Conservation (phyloP, 1,140 invertebrate genomes). For the Drosophila sproati region DNA sequence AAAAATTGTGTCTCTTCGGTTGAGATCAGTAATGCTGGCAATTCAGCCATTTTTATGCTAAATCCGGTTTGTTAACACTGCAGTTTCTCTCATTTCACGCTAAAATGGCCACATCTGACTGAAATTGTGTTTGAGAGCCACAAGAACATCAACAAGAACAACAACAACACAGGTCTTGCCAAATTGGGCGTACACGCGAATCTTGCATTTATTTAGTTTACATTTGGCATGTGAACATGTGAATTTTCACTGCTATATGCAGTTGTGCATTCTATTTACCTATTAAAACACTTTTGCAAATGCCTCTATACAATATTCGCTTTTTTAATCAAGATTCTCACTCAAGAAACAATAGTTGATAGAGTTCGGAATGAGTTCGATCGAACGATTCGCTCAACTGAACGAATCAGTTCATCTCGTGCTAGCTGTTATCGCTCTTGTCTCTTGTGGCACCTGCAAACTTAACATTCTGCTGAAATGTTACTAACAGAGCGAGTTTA, state of each 20-base stretch:
- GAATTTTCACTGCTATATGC: not conserved
- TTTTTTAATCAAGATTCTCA: conserved; percentile 35
- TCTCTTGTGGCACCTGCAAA: not conserved
- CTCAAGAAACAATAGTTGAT: conserved; percentile 7
- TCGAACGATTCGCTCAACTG: conserved; percentile 9
- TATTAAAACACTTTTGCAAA: conserved; percentile 34
- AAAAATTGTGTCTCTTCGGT: conserved; percentile 50
- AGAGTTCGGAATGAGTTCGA: conserved; percentile 21
- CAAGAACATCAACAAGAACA: conserved; percentile 34
- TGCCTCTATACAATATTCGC: not conserved
- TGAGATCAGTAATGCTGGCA: conserved; percentile 26
- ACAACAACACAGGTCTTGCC: conserved; percentile 55
- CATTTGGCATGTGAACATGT: not conserved
- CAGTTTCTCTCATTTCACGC: conserved; percentile 17
- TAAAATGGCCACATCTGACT: conserved; percentile 31
- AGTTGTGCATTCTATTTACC: conserved; percentile 29
- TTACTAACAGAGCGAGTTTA: not conserved
- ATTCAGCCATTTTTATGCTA: conserved; percentile 28
- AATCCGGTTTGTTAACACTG: conserved; percentile 50
- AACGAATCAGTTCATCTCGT: conserved; percentile 17
- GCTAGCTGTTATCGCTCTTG: not conserved
- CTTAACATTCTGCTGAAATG: not conserved
- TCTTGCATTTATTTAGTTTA: conserved; percentile 6
- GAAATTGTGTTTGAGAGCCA: conserved; percentile 23
- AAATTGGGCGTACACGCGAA: conserved; percentile 46